Evolutionary conservation across 2,797 vertebrate genomes (phyloP).

Genomic region (Euphonia xanthogaster): DNA sequence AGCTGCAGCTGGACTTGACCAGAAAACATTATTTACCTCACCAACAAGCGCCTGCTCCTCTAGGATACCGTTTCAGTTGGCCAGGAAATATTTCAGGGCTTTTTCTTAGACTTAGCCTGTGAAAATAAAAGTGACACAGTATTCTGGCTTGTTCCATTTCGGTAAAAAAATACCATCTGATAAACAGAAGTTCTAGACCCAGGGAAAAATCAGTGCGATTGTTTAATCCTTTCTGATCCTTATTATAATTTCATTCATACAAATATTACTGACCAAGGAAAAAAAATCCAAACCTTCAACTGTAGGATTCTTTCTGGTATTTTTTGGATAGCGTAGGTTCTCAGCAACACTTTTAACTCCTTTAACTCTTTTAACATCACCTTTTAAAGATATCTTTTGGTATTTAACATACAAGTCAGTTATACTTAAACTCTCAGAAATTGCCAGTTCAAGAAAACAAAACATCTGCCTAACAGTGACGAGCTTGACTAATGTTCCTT

Average conservation of each 20-base stretch:
- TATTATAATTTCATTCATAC: not conserved
- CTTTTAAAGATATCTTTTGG: not conserved
- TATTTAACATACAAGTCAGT: not conserved
- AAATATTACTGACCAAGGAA: not conserved
- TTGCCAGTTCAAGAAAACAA: not conserved
- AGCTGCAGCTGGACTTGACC: not conserved
- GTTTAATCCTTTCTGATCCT: not conserved
- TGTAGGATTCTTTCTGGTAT: not conserved
- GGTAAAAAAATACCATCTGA: not conserved
- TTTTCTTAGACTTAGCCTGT: not conserved
- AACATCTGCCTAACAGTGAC: not conserved
- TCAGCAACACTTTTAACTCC: not conserved
- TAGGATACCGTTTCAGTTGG: not conserved
- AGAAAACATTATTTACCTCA: not conserved
- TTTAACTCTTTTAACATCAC: too few relatives aligned
- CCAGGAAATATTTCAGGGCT: not conserved
- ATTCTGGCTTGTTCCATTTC: not conserved
- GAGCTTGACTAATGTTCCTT: constrained; percentile 11
- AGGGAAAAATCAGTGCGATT: not conserved
- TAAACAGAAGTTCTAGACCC: not conserved
- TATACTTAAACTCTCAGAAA: not conserved
- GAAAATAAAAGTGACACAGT: not conserved
- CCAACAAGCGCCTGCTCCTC: not conserved
- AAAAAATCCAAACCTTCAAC: not conserved
- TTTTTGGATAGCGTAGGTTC: not conserved